A percentile compares a stretch with the other conserved stretches of the same genome.
Evolutionary conservation across 2,797 vertebrate genomes (phyloP).

Genomic region (Takifugu ocellatus): DNA sequence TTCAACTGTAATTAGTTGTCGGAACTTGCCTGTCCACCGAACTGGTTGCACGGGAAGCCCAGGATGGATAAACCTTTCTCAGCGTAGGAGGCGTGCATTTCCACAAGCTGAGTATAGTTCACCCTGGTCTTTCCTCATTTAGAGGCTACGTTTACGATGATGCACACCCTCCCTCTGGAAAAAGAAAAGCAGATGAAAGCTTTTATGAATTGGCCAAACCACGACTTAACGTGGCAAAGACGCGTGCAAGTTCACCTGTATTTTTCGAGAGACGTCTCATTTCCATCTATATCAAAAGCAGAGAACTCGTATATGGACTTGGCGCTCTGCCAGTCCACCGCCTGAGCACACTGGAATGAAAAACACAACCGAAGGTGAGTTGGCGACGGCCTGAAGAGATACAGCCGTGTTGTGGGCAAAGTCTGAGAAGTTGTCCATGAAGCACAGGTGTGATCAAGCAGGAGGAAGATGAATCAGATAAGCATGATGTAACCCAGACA

Average conservation of each 20-base stretch:
- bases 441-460: neutral
- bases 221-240: neutral
- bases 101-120: slow-evolving; percentile 96
- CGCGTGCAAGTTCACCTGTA: slow-evolving; percentile 77
- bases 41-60: slow-evolving; percentile 97
- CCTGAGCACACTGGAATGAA: slow-evolving; percentile 81
- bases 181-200: neutral
- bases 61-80: slow-evolving; percentile 94
- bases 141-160: slow-evolving; percentile 93
- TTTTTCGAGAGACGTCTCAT: slow-evolving; percentile 83
- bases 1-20: neutral
- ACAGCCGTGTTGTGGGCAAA: neutral
- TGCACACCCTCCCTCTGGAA: slow-evolving; percentile 83
- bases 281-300: slow-evolving; percentile 88
- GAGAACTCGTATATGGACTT: slow-evolving; percentile 88
- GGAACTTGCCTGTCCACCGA: slow-evolving; percentile 86
- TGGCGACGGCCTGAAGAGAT: neutral
- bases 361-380: rapidly evolving
- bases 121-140: slow-evolving; percentile 95
- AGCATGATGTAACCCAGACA: neutral
- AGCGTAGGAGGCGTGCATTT: slow-evolving; percentile 86
- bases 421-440: slow-evolving; percentile 1
- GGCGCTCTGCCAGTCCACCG: slow-evolving; percentile 80
- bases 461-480: too few species aligned
- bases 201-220: neutral